A percentile compares a stretch with the other conserved stretches of the same genome.
Evolutionary conservation across 2,113 vertebrate species (phyloP).

Genomic region (Tetrao urogallus): DNA sequence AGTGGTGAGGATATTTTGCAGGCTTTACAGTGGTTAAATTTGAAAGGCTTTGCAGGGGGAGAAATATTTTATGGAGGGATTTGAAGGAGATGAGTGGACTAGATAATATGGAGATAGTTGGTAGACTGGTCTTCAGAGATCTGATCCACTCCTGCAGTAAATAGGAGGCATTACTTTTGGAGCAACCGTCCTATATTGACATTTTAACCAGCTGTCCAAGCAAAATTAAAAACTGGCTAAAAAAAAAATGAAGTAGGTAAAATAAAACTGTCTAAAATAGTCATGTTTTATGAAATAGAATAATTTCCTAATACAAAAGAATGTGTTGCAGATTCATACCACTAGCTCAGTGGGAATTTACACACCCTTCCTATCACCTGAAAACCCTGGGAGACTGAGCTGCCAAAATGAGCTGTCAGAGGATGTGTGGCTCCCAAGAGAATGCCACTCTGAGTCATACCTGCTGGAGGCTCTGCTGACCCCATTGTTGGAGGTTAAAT

Average conservation of each 20-base stretch:
- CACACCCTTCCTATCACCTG: background rate
- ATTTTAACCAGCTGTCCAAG: background rate
- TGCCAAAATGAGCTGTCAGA: background rate
- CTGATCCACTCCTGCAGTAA: background rate
- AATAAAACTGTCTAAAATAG: background rate
- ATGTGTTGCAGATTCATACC: background rate
- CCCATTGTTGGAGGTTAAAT: rapidly evolving
- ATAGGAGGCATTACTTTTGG: too few species aligned
- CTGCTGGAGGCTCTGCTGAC: background rate
- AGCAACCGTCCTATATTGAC: background rate
- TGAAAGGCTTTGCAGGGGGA: background rate
- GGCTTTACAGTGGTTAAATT: background rate
- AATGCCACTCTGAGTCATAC: background rate
- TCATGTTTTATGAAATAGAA: background rate
- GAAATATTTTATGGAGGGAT: background rate
- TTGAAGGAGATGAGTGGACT: background rate
- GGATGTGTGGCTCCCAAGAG: background rate
- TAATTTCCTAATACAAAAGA: background rate
- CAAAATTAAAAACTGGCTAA: background rate
- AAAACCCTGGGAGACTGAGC: background rate
- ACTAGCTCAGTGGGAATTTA: background rate
- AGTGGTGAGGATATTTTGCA: background rate
- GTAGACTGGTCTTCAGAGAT: background rate
- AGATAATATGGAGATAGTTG: background rate
- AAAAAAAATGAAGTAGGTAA: background rate